phyloP scores from a whole-genome alignment of 2,797 vertebrate species.

The Coregonus ussuriensis region DNA sequence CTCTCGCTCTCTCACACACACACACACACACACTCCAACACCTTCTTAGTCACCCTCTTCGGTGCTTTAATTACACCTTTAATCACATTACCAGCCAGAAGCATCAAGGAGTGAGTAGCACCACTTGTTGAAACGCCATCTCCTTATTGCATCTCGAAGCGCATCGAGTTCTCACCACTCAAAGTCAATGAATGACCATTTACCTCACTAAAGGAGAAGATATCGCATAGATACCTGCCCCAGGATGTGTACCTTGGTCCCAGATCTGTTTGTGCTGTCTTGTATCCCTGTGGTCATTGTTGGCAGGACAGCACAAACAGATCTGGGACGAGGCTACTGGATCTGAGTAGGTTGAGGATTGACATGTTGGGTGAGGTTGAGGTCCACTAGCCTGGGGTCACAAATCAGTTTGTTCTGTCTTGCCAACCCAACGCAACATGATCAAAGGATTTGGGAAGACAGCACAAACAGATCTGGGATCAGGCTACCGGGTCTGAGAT shows the following conservation, averaged over 20 bases:
- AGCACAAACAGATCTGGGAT: too few species aligned
- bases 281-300: background rate
- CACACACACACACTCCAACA: conserved; percentile 25
- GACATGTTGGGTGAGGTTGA: too few species aligned
- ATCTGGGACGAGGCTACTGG: background rate
- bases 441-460: too few species aligned
- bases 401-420: too few species aligned
- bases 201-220: too few species aligned
- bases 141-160: conserved; percentile 26
- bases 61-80: conserved; percentile 57
- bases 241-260: background rate
- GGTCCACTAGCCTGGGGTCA: too few species aligned
- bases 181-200: conserved; percentile 32
- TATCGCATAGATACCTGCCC: too few species aligned
- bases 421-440: too few species aligned
- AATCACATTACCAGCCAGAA: background rate
- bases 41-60: conserved; percentile 54
- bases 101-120: conserved; percentile 7
- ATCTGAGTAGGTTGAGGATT: background rate
- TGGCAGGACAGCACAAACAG: background rate
- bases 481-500: too few species aligned
- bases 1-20: background rate
- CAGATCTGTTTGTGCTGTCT: background rate
- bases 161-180: conserved; percentile 26
- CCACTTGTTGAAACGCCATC: conserved; percentile 40